Evolutionary conservation across 2,113 vertebrate genomes (phyloP).

Genomic region (Myxocyprinus asiaticus): DNA sequence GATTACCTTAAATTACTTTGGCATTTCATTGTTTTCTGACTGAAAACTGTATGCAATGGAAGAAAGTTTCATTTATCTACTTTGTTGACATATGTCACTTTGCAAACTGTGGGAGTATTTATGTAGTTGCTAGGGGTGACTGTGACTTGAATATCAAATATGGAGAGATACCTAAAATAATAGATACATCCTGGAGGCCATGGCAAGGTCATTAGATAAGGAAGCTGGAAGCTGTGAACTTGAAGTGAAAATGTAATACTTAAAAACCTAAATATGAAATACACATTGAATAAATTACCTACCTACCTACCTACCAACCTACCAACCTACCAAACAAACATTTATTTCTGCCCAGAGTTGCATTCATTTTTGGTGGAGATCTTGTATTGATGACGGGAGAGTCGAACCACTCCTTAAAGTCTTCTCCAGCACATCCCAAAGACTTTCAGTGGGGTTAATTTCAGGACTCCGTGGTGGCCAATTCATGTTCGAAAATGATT

Average conservation of each 20-base stretch:
- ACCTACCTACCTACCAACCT: no score
- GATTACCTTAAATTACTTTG: conserved; percentile 15
- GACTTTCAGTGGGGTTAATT: no score
- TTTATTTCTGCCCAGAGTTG: no score
- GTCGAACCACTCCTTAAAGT: no score
- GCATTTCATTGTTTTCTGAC: conserved; percentile 23
- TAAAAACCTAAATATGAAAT: background rate
- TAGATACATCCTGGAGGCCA: conserved; percentile 2
- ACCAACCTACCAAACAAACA: no score
- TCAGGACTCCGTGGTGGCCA: no score
- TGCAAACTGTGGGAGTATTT: conserved; percentile 10
- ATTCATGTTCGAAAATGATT: no score
- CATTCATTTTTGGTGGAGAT: no score
- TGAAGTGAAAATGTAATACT: background rate
- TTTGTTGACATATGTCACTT: conserved; percentile 31
- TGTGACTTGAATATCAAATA: conserved; percentile 20
- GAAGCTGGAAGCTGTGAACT: background rate
- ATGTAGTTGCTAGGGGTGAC: conserved; percentile 36
- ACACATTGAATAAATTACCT: background rate
- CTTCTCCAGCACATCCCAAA: no score
- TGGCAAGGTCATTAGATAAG: conserved; percentile 40
- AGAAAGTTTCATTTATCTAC: conserved; percentile 31
- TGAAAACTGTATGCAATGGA: conserved; percentile 35
- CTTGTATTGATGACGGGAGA: no score
- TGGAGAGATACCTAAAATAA: conserved; percentile 15